Conservation (phyloP, 2,113 vertebrate species). For the Brienomyrus longianalis region DNA sequence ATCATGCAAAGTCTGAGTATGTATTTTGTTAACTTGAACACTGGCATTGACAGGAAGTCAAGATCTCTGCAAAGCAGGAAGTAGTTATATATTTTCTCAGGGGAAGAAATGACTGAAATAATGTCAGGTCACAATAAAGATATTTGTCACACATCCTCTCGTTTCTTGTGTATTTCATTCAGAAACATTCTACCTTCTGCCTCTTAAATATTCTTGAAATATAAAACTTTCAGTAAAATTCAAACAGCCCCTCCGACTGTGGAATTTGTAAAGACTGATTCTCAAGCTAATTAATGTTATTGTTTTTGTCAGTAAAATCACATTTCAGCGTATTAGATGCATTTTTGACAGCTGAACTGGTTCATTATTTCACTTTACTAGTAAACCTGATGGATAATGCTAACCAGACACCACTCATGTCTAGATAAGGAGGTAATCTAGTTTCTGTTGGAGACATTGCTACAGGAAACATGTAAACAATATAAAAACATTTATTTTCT, state of each 20-base stretch:
- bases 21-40: background rate
- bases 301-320: background rate
- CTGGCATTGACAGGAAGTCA: background rate
- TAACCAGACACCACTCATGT: background rate
- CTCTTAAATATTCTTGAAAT: background rate
- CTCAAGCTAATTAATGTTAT: background rate
- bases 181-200: background rate
- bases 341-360: background rate
- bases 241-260: background rate
- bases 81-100: slow-evolving; percentile 36
- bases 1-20: background rate
- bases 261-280: background rate
- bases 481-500: slow-evolving; percentile 74
- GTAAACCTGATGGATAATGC: background rate
- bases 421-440: background rate
- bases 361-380: background rate
- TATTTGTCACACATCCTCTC: slow-evolving; percentile 32
- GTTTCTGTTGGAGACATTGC: background rate
- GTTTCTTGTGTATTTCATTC: background rate
- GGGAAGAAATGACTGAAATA: slow-evolving; percentile 19
- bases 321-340: background rate
- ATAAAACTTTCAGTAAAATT: background rate
- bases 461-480: slow-evolving; percentile 5
- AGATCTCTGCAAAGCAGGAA: slow-evolving; percentile 15
- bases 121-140: slow-evolving; percentile 36